Evolutionary conservation across 2,888 invertebrate genomes (phyloP), one percentile per base, ranked within the genome.

Genomic region (Eupithecia subumbrata): DNA sequence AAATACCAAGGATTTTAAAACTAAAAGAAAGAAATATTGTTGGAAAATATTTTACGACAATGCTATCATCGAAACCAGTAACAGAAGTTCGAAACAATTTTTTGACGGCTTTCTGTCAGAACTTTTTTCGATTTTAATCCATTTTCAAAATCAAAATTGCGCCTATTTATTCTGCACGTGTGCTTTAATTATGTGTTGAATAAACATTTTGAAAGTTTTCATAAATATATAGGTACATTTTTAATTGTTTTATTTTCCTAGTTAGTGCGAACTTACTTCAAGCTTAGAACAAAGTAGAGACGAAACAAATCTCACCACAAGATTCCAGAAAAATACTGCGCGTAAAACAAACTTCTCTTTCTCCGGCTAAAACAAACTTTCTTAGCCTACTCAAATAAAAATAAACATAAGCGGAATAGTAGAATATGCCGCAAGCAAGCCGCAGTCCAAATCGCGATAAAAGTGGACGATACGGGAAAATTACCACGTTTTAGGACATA

Each of bases 401-500:
- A 60, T 60, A 60, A 60, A 12, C 11, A 22, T 14, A 60, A 60
- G 60, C 60, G 60, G 5, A 60, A 56, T 22, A 56, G 56, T 5
- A 60, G 12, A 60, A 25, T 25, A 60, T 60, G 25, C 71, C 60
- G 60, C 60, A 60, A 60, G 75, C 71, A 72, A 64, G 48, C 68
- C 75, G 72, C 75, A 72, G 37, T 63, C 48, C 45, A 66, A 71
- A 73, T 76, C 70, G 68, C 45, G 73, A 76, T 76, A 73, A 56
- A 69, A 52, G 66, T 66, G 67, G 78, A 67, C 76, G 77, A 71
- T 76, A 76, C 70, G 68, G 76, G 64, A 30, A 73, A 78, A 75
- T 75, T 76, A 75, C 67, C 69, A 56, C 66, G 30, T 69, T 73
- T 73, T 63, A 71, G 78, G 73, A 76, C 78, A 72, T 80, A 79